Conservation (phyloP, 2,113 vertebrate genomes). For the Eudyptes chrysolophus region DNA sequence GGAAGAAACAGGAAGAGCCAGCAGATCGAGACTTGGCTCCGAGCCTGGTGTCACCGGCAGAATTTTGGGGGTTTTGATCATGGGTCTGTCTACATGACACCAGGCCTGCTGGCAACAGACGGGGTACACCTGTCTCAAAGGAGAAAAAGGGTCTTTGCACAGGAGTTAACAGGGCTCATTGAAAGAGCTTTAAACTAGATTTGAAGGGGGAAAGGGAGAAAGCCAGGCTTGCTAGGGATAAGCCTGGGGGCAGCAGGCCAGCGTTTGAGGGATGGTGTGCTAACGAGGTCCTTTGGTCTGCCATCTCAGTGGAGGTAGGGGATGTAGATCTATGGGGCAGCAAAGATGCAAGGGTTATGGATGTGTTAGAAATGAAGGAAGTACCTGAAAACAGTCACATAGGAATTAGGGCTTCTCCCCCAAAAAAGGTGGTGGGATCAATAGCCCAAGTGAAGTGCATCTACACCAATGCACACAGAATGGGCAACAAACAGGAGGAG, state of each 20-base stretch:
- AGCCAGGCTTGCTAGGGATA: not conserved
- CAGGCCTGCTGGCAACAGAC: not conserved
- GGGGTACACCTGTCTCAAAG: not conserved
- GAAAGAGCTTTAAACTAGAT: not conserved
- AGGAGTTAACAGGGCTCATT: not conserved
- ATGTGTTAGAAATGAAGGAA: no score
- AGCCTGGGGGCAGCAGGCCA: no score
- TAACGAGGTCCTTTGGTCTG: not conserved
- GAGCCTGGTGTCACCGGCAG: not conserved
- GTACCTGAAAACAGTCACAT: no score
- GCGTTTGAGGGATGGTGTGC: not conserved
- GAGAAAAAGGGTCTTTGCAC: not conserved
- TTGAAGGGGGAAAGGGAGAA: not conserved
- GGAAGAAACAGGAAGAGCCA: not conserved
- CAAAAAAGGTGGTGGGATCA: no score
- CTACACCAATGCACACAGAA: no score
- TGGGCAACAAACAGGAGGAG: no score
- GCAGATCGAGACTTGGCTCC: not conserved
- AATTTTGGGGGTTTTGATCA: not conserved
- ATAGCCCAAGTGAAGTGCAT: no score
- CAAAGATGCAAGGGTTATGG: no score
- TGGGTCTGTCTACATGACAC: not conserved
- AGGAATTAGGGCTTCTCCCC: no score
- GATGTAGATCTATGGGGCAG: no score
- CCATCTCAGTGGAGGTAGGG: no score